Conservation (phyloP, 2,113 vertebrate genomes). For the Mastomys natalensis region DNA sequence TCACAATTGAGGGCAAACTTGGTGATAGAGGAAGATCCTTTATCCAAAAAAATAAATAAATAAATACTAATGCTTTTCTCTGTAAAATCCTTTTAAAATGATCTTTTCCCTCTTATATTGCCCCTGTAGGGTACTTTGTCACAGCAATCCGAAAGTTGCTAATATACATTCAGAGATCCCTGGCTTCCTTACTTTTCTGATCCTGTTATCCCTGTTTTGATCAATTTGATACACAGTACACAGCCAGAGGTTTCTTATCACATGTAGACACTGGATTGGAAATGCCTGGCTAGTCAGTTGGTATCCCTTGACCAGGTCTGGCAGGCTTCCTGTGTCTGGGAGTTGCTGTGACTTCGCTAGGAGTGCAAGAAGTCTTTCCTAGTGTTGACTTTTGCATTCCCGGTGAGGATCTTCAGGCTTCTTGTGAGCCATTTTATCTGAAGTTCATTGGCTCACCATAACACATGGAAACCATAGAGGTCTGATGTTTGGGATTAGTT, state of each 20-base stretch:
- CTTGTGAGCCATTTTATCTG: background rate
- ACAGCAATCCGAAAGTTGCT: background rate
- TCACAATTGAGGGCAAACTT: background rate
- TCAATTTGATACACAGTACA: background rate
- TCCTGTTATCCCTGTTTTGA: background rate
- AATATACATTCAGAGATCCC: background rate
- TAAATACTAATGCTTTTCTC: background rate
- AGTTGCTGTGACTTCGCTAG: background rate
- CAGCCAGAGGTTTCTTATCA: background rate
- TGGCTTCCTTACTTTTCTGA: background rate
- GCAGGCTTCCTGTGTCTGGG: background rate
- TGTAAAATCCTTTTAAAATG: conserved; percentile 19
- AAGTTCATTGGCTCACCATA: background rate
- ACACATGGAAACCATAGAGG: background rate
- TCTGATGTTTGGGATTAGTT: no score
- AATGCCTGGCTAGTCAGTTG: background rate
- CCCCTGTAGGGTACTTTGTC: background rate
- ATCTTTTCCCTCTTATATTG: no score
- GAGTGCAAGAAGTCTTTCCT: background rate
- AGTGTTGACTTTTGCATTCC: background rate
- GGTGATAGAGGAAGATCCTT: background rate
- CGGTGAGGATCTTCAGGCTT: background rate
- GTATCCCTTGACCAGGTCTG: background rate
- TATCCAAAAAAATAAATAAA: background rate
- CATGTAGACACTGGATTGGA: background rate